Conservation (phyloP, 2,888 invertebrate species). For the Agonopterix heracliana region DNA sequence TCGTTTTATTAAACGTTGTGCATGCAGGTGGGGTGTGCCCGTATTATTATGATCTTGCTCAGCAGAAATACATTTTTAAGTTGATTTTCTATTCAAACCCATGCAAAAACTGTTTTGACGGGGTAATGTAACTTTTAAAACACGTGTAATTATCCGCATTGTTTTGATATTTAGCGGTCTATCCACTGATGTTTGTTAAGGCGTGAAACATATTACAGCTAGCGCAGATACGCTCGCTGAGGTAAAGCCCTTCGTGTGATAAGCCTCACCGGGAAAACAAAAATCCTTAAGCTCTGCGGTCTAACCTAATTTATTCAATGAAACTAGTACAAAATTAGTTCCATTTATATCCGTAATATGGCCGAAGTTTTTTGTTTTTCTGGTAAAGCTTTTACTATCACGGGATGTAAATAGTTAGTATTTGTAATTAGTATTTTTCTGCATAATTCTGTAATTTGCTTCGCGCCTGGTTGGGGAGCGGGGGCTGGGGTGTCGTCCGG, state of each 20-base stretch:
- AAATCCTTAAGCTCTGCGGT: too few species aligned
- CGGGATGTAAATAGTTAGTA: constrained; percentile 63
- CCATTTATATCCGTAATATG: constrained; percentile 10
- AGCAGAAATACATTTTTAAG: constrained; percentile 17
- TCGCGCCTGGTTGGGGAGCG: constrained; percentile 47
- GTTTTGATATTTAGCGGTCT: constrained; percentile 13
- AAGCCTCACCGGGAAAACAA: too few species aligned
- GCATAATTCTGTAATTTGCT: constrained; percentile 63
- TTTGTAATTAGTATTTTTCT: constrained; percentile 63
- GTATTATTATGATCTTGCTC: constrained; percentile 26
- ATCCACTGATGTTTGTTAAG: constrained; percentile 33
- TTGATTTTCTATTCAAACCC: constrained; percentile 15
- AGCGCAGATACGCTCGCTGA: constrained; percentile 25
- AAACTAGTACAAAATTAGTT: not conserved
- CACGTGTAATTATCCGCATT: constrained; percentile 13
- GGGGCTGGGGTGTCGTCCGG: constrained; percentile 3
- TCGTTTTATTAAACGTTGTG: constrained; percentile 21
- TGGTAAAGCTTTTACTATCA: constrained; percentile 20
- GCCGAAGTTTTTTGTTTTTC: constrained; percentile 16
- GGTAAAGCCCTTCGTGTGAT: too few species aligned
- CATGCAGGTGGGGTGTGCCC: constrained; percentile 23
- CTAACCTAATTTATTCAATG: too few species aligned
- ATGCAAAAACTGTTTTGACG: constrained; percentile 18
- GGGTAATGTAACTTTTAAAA: constrained; percentile 12
- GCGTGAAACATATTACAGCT: constrained; percentile 69